These are phyloP conservation scores for Apodemia zela DNA, from an alignment of 2,888 invertebrate species.

Conservation along the genomic window DNA sequence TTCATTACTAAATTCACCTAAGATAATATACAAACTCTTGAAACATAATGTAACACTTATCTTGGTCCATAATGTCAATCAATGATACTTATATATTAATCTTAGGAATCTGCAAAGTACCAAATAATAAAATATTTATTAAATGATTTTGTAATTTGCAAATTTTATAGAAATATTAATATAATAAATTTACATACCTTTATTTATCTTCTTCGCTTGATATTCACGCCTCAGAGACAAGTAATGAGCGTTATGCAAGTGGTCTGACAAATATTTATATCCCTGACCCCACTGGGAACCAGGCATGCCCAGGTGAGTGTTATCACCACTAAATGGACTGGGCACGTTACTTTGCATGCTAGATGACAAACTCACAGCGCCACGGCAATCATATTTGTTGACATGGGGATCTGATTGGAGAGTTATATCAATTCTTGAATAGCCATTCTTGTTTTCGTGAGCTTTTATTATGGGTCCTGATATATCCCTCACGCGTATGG, in stretches of 20 bases:
- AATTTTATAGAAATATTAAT: background rate
- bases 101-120: too few relatives aligned
- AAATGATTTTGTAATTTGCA: too few relatives aligned
- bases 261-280: slow-evolving; percentile 84
- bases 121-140: too few relatives aligned
- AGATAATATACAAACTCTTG: too few relatives aligned
- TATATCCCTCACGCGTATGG: slow-evolving; percentile 82
- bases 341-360: slow-evolving; percentile 89
- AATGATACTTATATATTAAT: too few relatives aligned
- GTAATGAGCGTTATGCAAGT: slow-evolving; percentile 84
- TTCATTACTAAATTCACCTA: too few relatives aligned
- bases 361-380: slow-evolving; percentile 83
- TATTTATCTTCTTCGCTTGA: slow-evolving; percentile 44
- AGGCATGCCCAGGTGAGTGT: slow-evolving; percentile 87
- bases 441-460: slow-evolving; percentile 52
- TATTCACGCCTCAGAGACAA: slow-evolving; percentile 76
- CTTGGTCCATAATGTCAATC: too few relatives aligned
- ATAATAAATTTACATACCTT: slow-evolving; percentile 52
- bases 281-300: slow-evolving; percentile 86
- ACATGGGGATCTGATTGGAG: slow-evolving; percentile 78
- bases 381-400: slow-evolving; percentile 84
- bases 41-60: too few relatives aligned
- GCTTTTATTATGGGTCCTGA: slow-evolving; percentile 80
- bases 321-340: slow-evolving; percentile 82
- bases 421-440: slow-evolving; percentile 54